phyloP scores from a whole-genome alignment of 2,888 invertebrate species.

The Drosophila fulvimacula region DNA sequence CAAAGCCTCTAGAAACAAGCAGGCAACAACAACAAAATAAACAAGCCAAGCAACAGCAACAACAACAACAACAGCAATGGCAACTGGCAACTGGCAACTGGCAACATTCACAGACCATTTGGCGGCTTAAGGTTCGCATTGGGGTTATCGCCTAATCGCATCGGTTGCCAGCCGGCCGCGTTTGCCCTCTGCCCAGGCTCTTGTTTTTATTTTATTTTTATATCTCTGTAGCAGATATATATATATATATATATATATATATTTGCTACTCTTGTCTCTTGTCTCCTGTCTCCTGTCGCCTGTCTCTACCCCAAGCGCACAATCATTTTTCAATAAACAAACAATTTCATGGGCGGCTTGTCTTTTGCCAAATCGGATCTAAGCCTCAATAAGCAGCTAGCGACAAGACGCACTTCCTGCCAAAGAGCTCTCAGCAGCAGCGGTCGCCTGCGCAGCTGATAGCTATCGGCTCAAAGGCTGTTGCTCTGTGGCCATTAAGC shows the following conservation, averaged over 20 bases:
- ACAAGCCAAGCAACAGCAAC: conserved; percentile 19
- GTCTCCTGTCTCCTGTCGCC: too few relatives aligned
- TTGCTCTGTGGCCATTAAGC: conserved; percentile 34
- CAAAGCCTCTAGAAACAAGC: conserved; percentile 62
- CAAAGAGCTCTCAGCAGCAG: conserved; percentile 22
- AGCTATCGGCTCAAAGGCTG: conserved; percentile 58
- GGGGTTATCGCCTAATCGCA: conserved; percentile 80
- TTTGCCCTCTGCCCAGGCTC: conserved; percentile 24
- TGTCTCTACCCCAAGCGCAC: conserved; percentile 45
- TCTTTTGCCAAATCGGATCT: conserved; percentile 78
- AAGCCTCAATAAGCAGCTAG: conserved; percentile 79
- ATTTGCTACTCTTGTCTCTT: conserved; percentile 14
- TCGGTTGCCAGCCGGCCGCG: conserved; percentile 51
- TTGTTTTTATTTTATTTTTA: conserved; percentile 34
- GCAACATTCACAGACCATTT: conserved; percentile 80
- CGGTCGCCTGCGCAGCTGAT: conserved; percentile 38
- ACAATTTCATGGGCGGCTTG: conserved; percentile 80
- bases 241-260: conserved; percentile 9
- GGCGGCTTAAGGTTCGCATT: conserved; percentile 77
- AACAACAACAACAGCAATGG: too few relatives aligned
- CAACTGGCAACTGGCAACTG: conserved; percentile 64
- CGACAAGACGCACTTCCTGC: conserved; percentile 79
- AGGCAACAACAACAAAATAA: conserved; percentile 18
- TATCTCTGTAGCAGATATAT: conserved; percentile 2
- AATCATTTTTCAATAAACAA: conserved; percentile 81